Evolutionary conservation across 1,140 invertebrate genomes (phyloP).

Genomic region (Brachionus plicatilis): DNA sequence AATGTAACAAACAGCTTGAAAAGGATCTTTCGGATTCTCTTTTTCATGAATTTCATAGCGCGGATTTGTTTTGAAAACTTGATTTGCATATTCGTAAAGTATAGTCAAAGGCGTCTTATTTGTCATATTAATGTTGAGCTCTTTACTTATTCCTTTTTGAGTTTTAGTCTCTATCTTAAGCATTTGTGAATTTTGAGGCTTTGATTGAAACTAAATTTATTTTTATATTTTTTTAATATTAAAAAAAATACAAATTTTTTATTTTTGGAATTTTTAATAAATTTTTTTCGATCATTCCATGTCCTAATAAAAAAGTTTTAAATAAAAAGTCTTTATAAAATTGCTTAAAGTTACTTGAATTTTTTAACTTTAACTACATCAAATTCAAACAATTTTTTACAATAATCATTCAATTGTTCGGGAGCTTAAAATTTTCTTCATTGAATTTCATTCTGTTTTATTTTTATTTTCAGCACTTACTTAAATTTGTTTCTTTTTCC

Average conservation of each 20-base stretch:
- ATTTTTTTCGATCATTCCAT: conserved; percentile 79
- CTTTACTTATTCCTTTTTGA: conserved; percentile 30
- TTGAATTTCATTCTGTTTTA: neutral
- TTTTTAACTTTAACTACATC: conserved; percentile 76
- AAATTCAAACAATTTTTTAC: conserved; percentile 76
- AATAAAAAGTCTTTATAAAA: conserved; percentile 28
- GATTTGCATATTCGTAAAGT: conserved; percentile 89
- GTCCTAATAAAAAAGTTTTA: conserved; percentile 60
- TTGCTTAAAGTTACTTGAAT: conserved; percentile 63
- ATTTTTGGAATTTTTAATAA: conserved; percentile 62
- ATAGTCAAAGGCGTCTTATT: conserved; percentile 76
- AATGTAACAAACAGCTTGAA: conserved; percentile 83
- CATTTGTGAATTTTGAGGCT: conserved; percentile 36
- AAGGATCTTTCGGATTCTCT: conserved; percentile 85
- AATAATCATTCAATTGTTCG: conserved; percentile 74
- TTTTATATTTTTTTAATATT: neutral
- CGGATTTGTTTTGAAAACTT: conserved; percentile 83
- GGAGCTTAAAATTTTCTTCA: conserved; percentile 48
- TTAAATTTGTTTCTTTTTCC: conserved; percentile 34
- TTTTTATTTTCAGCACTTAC: conserved; percentile 39
- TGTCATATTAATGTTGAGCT: conserved; percentile 41
- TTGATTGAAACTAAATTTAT: neutral
- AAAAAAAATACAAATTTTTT: conserved; percentile 37
- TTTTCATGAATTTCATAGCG: conserved; percentile 85
- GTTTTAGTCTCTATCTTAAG: conserved; percentile 39